Evolutionary conservation across 2,888 invertebrate genomes (phyloP), one percentile per base, ranked within the genome.

Genomic region (Mimas tiliae): DNA sequence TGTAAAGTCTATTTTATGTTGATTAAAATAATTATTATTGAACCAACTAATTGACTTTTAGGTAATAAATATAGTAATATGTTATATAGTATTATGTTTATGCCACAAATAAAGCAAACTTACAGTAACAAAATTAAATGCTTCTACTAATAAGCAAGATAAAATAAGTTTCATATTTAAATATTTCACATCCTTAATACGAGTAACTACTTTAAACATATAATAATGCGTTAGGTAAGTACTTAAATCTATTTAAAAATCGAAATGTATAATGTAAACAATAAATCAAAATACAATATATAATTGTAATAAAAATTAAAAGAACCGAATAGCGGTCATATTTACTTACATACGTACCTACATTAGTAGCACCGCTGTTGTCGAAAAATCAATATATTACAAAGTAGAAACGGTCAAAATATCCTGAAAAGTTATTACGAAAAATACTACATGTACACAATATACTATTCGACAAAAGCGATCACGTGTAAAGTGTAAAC

Each of bases 401-500:
- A 68, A 58, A 52, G 52, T 12, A 63, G 67, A 38, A 38, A 66
- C 38, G 16, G 50, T 63, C 64, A 42, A 65, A 62, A 19, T 12
- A 3, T n/a, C 55, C 58, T 58, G 19, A 42, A 42, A 42, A 38
- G 11, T 58, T 58, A 11, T 55, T 19, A 64, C 70, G 63, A 67
- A 33, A 9, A 69, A 69, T 67, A 68, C 62, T 68, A 68, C 63
- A 62, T 55, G 67, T 74, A 80, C 74, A 74, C 63, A 68, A 70
- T 58, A 67, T 50, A 72, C 70, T 69, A 79, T 87, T 89, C 83
- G 87, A 91, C 86, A 89, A 86, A 91, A 90, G 90, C 90, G 85
- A 84, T 82, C 80, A 81, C 80, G 19, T 74, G 71, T 77, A 9
- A 62, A 12, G 14, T 42, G 33, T 53, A 14, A 53, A 34, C 53